Evolutionary conservation across 2,888 invertebrate genomes (phyloP).

Genomic region (Rhyacophila evoluta): DNA sequence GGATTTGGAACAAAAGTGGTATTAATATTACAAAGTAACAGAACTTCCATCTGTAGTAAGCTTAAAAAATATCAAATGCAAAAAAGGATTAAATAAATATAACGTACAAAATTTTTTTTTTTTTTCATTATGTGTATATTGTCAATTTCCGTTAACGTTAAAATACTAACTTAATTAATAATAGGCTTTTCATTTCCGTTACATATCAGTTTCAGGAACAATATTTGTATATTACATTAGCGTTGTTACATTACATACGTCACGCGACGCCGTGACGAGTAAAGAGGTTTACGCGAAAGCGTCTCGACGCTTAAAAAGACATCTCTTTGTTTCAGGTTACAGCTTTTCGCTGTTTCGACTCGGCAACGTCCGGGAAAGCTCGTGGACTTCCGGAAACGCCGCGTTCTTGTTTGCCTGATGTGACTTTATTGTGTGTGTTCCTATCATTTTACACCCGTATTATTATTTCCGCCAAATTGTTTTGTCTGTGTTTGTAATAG

Average conservation of each 20-base stretch:
- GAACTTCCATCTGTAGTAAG: too few relatives aligned
- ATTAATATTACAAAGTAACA: too few relatives aligned
- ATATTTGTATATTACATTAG: too few relatives aligned
- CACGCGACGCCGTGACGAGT: background rate
- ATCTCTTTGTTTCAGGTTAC: constrained; percentile 38
- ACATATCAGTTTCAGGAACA: too few relatives aligned
- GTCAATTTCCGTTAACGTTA: too few relatives aligned
- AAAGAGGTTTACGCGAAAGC: constrained; percentile 22
- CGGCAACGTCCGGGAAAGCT: constrained; percentile 29
- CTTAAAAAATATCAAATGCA: too few relatives aligned
- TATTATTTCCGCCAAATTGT: constrained; percentile 7
- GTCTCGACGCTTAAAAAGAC: constrained; percentile 19
- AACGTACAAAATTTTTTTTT: too few relatives aligned
- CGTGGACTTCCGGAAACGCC: constrained; percentile 31
- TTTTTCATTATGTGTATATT: too few relatives aligned
- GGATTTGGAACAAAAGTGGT: too few relatives aligned
- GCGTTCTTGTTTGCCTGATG: background rate
- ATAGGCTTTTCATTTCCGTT: too few relatives aligned
- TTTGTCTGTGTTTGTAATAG: background rate
- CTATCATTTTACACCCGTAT: background rate
- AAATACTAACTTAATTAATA: too few relatives aligned
- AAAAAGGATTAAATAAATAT: too few relatives aligned
- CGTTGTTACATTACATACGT: background rate
- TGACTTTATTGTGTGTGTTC: background rate
- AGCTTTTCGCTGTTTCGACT: constrained; percentile 29